Evolutionary conservation across 2,888 invertebrate species (phyloP), one percentile per base, ranked within the genome.

Genomic region (Rapana venosa): DNA sequence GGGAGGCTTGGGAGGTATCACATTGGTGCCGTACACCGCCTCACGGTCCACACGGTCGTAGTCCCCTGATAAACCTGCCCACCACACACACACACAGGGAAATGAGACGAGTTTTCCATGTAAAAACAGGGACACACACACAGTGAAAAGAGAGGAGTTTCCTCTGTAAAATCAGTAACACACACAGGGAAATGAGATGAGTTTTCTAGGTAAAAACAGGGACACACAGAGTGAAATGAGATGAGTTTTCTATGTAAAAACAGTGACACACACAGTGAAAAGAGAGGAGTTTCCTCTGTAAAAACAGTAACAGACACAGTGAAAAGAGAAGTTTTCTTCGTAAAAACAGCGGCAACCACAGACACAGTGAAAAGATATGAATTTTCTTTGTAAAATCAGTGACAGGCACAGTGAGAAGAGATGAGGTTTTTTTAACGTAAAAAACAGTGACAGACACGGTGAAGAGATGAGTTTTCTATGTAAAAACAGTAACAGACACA

Each of bases 1-100:
- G 95, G 99, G 99, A 96, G 99, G 99, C 97, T 99, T 99, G 95
- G 99, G 99, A 96, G 99, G 99, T 97, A 99, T 99, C 96, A 98
- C 97, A 97, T 99, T 99, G 96, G 99, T 98, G 96, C 99, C 99
- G 97, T 99, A 99, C 96, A 98, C 98, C 97, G 98, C 98, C 96
- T 98, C 98, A 97, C 99, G 97, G 96, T 98, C 98, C 96, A 98
- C 98, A 95, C 98, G 97, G 96, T 99, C 99, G 95, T 97, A 97
- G 95, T 98, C 97, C 96, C 99, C 99, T 96, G 98, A 98, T 96
- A 99, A 97, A 97, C 99, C 99, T 99, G 97, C 22, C 26, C 26
- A 26, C 26, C 74, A 74, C 17, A 74, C n/a, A 70, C 11, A 70
- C 70, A 74, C 74, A n/a, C 74, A 74, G n/a, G 2, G 47, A 47